Evolutionary conservation across 2,888 invertebrate species (phyloP), one percentile per base, ranked within the genome.

Genomic region (Molanna angustata): DNA sequence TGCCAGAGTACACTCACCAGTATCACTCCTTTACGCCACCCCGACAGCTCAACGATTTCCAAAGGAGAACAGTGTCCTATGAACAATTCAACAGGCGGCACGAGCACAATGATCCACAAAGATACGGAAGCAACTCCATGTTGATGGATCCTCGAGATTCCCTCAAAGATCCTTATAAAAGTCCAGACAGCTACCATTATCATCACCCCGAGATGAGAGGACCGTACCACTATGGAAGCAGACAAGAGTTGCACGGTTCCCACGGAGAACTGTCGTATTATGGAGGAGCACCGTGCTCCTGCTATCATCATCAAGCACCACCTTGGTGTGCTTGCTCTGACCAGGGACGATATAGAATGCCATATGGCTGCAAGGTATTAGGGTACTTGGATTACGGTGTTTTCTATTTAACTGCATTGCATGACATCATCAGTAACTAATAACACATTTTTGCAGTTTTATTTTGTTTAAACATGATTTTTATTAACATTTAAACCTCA

Each of bases 81-180:
- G 82, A 82, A 61, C 80, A 80, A 59, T 83, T 82, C 64, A 80
- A 82, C 46, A 64, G 71, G 52, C 74, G 79, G 64, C 82, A 82
- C 49, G 82, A 82, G 59, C 62, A 69, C 45, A 66, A 67, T 49
- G 74, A 76, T 62, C 71, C 71, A 2, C 72, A 70, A 60, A 64
- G 71, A 41, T 76, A 76, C 57, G 75, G 75, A 9, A 75, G 74
- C 60, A 71, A 69, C 58, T 71, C 72, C 2, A 69, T 71, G 69
- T 58, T 74, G 54, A 66, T 68, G 65, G 71, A 67, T 50, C 65
- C 62, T 43, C 59, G 61, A 54, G 49, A 47, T 35, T 52, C 17
- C 39, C 57, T 44, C 53, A 59, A 47, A 18, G 57, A 21, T 54
- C 40, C 40, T 1, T 45, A 56, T 20, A 57, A 43, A 35, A 46